Evolutionary conservation across 2,888 invertebrate species (phyloP).

Genomic region (Trissolcus brochymenae): DNA sequence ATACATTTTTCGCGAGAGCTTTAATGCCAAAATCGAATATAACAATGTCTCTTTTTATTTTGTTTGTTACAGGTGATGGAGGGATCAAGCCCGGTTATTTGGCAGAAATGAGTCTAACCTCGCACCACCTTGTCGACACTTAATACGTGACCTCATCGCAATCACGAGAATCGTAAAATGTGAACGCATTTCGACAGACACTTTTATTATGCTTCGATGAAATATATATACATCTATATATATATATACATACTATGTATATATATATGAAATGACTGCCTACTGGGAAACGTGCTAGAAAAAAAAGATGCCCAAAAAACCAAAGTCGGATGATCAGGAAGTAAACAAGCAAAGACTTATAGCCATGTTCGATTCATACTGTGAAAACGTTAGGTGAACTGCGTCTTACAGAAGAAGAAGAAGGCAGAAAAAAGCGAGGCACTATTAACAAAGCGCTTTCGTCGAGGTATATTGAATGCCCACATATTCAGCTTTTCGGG

Average conservation of each 20-base stretch:
- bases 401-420: too few species aligned
- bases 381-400: conserved; percentile 48
- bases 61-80: conserved; percentile 45
- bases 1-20: background rate
- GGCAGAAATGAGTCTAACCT: conserved; percentile 43
- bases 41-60: conserved; percentile 19
- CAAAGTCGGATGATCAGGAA: conserved; percentile 38
- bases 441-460: conserved; percentile 48
- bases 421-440: conserved; percentile 12
- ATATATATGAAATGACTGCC: conserved; percentile 29
- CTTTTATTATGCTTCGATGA: conserved; percentile 20
- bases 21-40: conserved; percentile 6
- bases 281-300: conserved; percentile 23
- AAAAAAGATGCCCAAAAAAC: conserved; percentile 37
- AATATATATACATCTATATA: background rate
- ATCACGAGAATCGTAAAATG: conserved; percentile 33
- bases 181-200: conserved; percentile 29
- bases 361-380: conserved; percentile 40
- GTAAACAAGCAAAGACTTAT: conserved; percentile 38
- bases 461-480: conserved; percentile 50
- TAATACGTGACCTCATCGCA: conserved; percentile 19
- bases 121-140: conserved; percentile 22
- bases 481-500: too few species aligned
- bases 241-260: too few species aligned
- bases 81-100: conserved; percentile 22